Evolutionary conservation across 2,888 invertebrate species (phyloP), one percentile per base, ranked within the genome.

Genomic region (Callimorpha dominula): DNA sequence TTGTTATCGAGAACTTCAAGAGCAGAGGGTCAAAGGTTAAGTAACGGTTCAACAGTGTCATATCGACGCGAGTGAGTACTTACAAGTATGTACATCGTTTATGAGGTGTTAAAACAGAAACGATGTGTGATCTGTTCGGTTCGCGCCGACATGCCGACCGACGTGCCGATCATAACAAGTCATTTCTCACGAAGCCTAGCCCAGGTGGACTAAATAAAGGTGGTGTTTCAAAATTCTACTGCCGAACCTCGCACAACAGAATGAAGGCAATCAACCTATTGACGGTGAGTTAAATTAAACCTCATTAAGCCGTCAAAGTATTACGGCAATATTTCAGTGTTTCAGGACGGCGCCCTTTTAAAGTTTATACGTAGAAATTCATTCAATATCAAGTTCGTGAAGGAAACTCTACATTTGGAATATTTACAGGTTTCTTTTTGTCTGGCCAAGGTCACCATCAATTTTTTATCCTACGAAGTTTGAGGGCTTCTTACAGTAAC

Each of bases 21-120:
- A 64, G 42, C 64, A 43, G 15, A 46, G 57, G 72, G 46, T 57
- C 15, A 68, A 12, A 60, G 65, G 68, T 72, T 49, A 31, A 20
- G 15, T 69, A 62, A 69, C 73, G 69, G 68, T 57, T 57, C n/a
- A 57, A 15, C 43, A 15, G 40, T 2, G n/a, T n/a, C 3, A 20
- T 49, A n/a, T 43, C 20, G 52, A n/a, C n/a, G 31, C 40, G n/a
- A 50, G 42, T 31, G n/a, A 50, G 42, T 31, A 20, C 54, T n/a
- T 46, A 52, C 15, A 14, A 62, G 42, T 40, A 31, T 31, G 31
- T 2, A 40, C 62, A 14, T n/a, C 50, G 42, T 67, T 67, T 67
- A 72, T 54, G 46, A 68, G 46, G 65, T 68, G 68, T 72, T 57
- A 60, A 14, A 69, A 69, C 50, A 40, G 69, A 60, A 60, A 42